Evolutionary conservation across 2,113 vertebrate genomes (phyloP).

Genomic region (Megaleporinus macrocephalus): DNA sequence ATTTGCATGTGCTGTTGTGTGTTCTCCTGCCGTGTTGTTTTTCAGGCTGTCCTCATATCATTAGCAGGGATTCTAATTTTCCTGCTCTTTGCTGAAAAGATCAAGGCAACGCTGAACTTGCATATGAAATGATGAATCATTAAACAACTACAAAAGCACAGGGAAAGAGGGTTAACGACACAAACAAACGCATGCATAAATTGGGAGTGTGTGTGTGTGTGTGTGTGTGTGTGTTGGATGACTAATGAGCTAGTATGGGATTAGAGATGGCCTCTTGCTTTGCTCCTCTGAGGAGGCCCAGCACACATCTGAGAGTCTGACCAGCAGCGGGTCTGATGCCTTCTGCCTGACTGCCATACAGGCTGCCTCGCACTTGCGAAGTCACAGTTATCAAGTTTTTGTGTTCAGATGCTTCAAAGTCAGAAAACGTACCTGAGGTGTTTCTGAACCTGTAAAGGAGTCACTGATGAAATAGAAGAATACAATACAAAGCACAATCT

Average conservation of each 20-base stretch:
- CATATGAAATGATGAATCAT: slow-evolving; percentile 75
- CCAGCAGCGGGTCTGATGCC: slow-evolving; percentile 1
- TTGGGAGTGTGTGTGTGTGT: slow-evolving; percentile 34
- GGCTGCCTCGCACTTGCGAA: too few relatives aligned
- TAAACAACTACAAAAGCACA: slow-evolving; percentile 74
- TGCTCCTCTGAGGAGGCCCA: slow-evolving; percentile 41
- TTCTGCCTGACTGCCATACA: neutral
- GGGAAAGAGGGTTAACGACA: slow-evolving; percentile 67
- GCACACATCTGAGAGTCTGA: slow-evolving; percentile 31
- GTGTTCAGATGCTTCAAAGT: too few relatives aligned
- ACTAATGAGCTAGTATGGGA: slow-evolving; percentile 65
- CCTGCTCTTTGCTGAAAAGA: slow-evolving; percentile 59
- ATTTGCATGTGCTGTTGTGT: slow-evolving; percentile 22
- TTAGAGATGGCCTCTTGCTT: slow-evolving; percentile 51
- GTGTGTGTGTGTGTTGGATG: slow-evolving; percentile 41
- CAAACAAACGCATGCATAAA: slow-evolving; percentile 61
- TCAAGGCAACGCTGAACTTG: slow-evolving; percentile 70
- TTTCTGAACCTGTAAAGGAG: too few relatives aligned
- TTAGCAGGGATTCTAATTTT: slow-evolving; percentile 67
- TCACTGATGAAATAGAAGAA: too few relatives aligned
- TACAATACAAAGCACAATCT: too few relatives aligned
- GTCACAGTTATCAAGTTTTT: too few relatives aligned
- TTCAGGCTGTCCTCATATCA: slow-evolving; percentile 53
- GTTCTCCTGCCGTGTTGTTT: slow-evolving; percentile 18
- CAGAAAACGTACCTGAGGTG: too few relatives aligned